Conservation (phyloP, 2,888 invertebrate genomes). For the Imbricaverruca yamaguchii region DNA sequence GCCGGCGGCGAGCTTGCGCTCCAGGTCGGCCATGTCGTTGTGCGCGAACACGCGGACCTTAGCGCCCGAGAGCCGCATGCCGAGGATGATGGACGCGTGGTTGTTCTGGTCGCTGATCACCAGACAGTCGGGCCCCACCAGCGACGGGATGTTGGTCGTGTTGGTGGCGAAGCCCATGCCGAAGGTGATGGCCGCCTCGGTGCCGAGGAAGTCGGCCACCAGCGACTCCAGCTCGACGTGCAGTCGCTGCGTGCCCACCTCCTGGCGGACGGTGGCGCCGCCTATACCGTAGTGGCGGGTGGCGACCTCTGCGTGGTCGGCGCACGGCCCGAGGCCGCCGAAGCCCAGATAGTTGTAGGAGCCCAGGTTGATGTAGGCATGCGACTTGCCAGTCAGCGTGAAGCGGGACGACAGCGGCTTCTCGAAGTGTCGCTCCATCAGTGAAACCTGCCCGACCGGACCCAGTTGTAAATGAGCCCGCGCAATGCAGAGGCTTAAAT, state of each 20-base stretch:
- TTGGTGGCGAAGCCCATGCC: conserved; percentile 54
- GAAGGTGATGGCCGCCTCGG: conserved; percentile 48
- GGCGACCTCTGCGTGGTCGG: conserved; percentile 60
- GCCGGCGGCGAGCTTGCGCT: conserved; percentile 63
- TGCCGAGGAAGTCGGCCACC: conserved; percentile 47
- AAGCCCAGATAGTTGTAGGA: conserved; percentile 98
- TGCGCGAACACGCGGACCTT: conserved; percentile 48
- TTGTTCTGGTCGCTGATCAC: conserved; percentile 50
- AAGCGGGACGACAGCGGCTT: conserved; percentile 27
- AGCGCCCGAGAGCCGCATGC: conserved; percentile 48
- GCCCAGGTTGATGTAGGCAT: conserved; percentile 82
- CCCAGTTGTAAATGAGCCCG: too few relatives aligned
- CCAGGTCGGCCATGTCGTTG: conserved; percentile 66
- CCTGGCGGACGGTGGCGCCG: conserved; percentile 66
- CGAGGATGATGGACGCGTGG: conserved; percentile 49
- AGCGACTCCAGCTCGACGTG: conserved; percentile 45
- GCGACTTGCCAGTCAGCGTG: conserved; percentile 72
- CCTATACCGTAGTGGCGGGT: conserved; percentile 66
- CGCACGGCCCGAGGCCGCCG: conserved; percentile 70
- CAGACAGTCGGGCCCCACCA: conserved; percentile 47
- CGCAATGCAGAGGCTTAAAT: too few relatives aligned
- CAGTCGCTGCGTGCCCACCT: conserved; percentile 56
- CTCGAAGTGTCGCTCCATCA: conserved; percentile 18
- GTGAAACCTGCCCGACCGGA: not conserved
- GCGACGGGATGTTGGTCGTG: conserved; percentile 48